Conservation (phyloP, 2,113 vertebrate genomes). For the Semnornis frantzii region DNA sequence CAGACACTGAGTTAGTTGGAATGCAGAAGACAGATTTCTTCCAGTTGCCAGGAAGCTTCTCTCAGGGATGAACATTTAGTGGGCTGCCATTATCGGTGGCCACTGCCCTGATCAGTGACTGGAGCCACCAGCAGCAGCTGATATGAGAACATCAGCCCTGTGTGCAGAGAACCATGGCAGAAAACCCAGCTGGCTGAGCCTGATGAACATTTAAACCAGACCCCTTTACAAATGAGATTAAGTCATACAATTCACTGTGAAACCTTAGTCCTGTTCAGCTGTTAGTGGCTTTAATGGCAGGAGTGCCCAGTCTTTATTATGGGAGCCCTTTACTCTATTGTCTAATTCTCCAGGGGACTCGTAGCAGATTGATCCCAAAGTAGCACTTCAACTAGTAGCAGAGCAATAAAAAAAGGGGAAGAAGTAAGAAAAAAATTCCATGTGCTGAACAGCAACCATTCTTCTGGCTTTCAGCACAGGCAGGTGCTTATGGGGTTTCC, state of each 20-base stretch:
- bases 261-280: slow-evolving; percentile 50
- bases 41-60: background rate
- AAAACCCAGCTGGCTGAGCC: background rate
- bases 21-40: background rate
- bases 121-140: background rate
- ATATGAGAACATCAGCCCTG: background rate
- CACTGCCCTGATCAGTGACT: background rate
- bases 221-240: slow-evolving; percentile 37
- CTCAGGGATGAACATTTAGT: background rate
- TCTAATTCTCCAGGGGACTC: background rate
- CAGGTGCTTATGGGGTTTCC: slow-evolving; percentile 29
- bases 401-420: slow-evolving; percentile 1
- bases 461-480: slow-evolving; percentile 27
- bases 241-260: slow-evolving; percentile 47
- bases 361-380: slow-evolving; percentile 14
- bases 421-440: background rate
- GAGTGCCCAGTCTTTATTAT: slow-evolving; percentile 14
- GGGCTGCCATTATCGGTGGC: background rate
- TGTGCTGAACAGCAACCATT: slow-evolving; percentile 14
- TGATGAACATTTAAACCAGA: background rate
- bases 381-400: slow-evolving; percentile 38
- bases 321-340: background rate
- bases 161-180: background rate
- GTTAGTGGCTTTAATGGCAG: slow-evolving; percentile 1
- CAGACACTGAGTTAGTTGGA: background rate